Percentiles rank a stretch among this genome's conserved stretches.
phyloP scores from a whole-genome alignment of 2,888 invertebrate genomes.

The Nebria salina region DNA sequence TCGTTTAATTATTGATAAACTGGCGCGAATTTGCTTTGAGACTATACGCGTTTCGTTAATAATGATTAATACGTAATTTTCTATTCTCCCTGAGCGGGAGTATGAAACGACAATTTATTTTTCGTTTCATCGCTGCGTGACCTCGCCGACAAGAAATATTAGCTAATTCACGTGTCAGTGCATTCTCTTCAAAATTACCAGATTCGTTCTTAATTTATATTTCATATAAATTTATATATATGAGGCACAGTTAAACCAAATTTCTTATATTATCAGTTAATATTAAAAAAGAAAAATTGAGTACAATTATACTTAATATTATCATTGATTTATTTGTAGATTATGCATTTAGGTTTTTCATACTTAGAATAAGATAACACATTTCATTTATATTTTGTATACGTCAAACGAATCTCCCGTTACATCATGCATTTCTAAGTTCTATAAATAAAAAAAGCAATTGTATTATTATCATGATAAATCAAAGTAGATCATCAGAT shows the following conservation, averaged over 20 bases:
- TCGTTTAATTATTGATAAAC: slow-evolving; percentile 34
- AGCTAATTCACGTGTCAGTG: too few species aligned
- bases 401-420: neutral
- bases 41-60: slow-evolving; percentile 22
- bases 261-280: too few species aligned
- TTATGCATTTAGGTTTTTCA: too few species aligned
- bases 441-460: neutral
- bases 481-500: neutral
- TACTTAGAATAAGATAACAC: too few species aligned
- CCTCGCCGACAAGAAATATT: neutral
- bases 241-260: too few species aligned
- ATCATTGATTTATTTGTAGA: too few species aligned
- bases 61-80: slow-evolving; percentile 33
- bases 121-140: neutral
- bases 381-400: neutral
- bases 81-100: neutral
- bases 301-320: too few species aligned
- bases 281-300: too few species aligned
- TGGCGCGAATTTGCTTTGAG: slow-evolving; percentile 27
- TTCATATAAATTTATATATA: too few species aligned
- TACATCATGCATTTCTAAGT: neutral
- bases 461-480: neutral
- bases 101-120: neutral
- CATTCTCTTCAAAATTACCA: too few species aligned
- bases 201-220: too few species aligned